Evolutionary conservation across 2,113 vertebrate genomes (phyloP).

Genomic region (Pitta sordida): DNA sequence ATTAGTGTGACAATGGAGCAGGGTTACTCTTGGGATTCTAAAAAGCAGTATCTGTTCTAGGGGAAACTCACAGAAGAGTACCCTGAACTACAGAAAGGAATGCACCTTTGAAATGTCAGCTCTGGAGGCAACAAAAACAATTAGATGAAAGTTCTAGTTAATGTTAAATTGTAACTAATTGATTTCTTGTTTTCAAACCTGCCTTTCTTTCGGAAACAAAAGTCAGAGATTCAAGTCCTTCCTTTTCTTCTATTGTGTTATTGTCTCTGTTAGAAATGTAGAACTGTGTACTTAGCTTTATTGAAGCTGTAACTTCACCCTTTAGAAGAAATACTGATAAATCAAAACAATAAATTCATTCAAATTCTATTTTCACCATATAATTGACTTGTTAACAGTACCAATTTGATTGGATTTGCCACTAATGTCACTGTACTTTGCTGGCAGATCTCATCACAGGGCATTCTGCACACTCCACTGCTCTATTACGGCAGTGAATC

Average conservation of each 20-base stretch:
- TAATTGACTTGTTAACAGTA: not conserved
- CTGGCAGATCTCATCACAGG: not conserved
- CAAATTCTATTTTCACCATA: not conserved
- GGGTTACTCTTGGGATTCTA: conserved; percentile 10
- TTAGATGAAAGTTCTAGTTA: conserved; percentile 5
- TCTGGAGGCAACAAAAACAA: conserved; percentile 16
- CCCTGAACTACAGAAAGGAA: not conserved
- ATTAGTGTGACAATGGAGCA: conserved; percentile 57
- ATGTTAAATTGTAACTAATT: not conserved
- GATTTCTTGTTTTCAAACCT: not conserved
- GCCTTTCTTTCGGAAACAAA: not conserved
- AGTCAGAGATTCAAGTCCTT: not conserved
- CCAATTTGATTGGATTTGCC: not conserved
- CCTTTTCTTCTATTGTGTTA: not conserved
- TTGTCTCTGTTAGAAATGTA: not conserved
- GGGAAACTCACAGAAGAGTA: not conserved
- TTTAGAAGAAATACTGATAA: not conserved
- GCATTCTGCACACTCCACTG: not conserved
- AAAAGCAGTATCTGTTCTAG: not conserved
- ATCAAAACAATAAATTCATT: not conserved
- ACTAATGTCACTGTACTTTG: not conserved
- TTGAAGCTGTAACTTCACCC: not conserved
- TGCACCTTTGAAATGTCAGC: not conserved
- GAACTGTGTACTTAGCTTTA: not conserved
- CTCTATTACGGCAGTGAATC: not conserved